Percentiles rank a stretch among this genome's conserved stretches.
Evolutionary conservation across 2,113 vertebrate genomes (phyloP).

Genomic region (Silurus glanis): DNA sequence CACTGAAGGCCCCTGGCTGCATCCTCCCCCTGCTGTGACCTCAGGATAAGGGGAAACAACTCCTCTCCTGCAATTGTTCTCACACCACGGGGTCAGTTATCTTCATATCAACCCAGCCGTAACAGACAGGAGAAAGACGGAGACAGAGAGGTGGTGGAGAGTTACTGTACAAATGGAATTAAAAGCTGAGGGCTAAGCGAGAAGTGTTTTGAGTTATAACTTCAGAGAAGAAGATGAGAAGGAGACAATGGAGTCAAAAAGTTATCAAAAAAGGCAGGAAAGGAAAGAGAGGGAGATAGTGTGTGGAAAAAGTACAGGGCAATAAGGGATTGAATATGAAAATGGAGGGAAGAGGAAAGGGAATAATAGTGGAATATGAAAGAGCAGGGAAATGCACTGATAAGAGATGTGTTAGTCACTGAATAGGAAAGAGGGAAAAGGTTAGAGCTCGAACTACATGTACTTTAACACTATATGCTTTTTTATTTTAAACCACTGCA

Average conservation of each 20-base stretch:
- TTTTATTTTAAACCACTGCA: constrained; percentile 15
- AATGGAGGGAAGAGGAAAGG: constrained; percentile 30
- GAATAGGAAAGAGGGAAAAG: constrained; percentile 34
- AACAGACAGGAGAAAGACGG: constrained; percentile 6
- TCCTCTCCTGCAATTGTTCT: constrained; percentile 58
- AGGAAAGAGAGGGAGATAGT: constrained; percentile 10
- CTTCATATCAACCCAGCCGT: constrained; percentile 37
- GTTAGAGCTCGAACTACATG: constrained; percentile 6
- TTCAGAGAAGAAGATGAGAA: constrained; percentile 1
- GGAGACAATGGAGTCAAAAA: not conserved
- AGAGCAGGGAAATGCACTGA: constrained; percentile 32
- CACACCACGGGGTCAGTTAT: constrained; percentile 44
- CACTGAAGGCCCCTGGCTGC: constrained; percentile 39
- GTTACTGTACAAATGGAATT: not conserved
- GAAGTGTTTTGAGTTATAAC: not conserved
- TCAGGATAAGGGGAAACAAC: constrained; percentile 46
- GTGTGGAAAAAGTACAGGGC: constrained; percentile 11
- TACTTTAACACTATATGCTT: not conserved
- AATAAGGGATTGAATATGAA: constrained; percentile 27
- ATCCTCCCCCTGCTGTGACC: constrained; percentile 47
- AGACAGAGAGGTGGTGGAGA: constrained; percentile 6
- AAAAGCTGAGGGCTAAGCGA: not conserved
- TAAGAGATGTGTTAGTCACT: constrained; percentile 22
- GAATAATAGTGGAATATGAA: constrained; percentile 35
- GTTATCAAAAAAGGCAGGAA: not conserved